Evolutionary conservation across 1,140 invertebrate genomes (phyloP).

Genomic region (Aphaenogaster rudis): DNA sequence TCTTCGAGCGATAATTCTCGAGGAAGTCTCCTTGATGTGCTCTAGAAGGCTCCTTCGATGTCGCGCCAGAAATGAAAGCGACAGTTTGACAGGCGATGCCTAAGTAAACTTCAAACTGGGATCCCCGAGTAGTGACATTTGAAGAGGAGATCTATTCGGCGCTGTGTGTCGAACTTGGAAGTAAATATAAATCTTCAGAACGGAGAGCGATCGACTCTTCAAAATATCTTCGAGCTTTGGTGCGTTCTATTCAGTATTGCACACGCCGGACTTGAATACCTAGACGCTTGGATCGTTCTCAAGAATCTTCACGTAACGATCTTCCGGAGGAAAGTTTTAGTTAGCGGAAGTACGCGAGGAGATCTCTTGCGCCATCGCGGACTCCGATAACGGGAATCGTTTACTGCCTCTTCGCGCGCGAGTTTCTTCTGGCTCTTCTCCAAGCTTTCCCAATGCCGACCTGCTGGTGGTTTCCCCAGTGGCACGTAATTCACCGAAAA

Average conservation of each 20-base stretch:
- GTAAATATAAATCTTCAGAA: constrained; percentile 6
- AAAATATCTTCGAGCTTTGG: neutral
- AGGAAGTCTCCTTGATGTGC: neutral
- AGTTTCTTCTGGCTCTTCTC: neutral
- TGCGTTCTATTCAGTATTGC: neutral
- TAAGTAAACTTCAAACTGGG: neutral
- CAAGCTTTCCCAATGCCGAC: neutral
- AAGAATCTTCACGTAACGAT: neutral
- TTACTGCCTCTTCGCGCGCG: neutral
- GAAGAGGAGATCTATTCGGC: neutral
- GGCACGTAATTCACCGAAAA: neutral
- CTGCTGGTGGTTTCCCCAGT: constrained; percentile 1
- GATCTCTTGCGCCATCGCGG: constrained; percentile 10
- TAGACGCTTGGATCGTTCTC: neutral
- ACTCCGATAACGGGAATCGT: constrained; percentile 30
- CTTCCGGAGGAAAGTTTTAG: neutral
- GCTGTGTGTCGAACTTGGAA: neutral
- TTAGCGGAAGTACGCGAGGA: neutral
- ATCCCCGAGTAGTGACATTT: neutral
- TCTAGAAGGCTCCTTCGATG: neutral
- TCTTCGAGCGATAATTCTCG: neutral
- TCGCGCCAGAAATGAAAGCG: neutral
- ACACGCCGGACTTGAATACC: neutral
- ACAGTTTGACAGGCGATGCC: neutral
- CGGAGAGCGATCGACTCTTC: neutral